These are phyloP conservation scores for Mormyrus proboscirostris DNA, from an alignment of 2,797 vertebrate genomes.

Conservation along the genomic window DNA sequence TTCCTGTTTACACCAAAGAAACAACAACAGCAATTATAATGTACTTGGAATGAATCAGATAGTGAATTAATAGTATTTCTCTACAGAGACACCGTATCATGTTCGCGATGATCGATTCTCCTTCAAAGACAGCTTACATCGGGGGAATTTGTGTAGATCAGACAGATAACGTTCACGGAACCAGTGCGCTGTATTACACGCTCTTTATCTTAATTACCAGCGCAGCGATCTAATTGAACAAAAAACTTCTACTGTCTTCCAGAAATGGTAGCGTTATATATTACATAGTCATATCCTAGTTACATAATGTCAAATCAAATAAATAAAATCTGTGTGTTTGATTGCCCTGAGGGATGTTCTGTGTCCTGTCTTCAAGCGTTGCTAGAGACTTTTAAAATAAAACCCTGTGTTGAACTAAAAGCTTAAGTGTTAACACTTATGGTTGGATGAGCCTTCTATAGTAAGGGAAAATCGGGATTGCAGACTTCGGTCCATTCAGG, in stretches of 20 bases:
- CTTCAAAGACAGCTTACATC: slow-evolving; percentile 8
- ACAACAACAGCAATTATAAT: neutral
- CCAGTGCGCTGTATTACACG: slow-evolving; percentile 20
- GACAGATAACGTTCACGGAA: neutral
- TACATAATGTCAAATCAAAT: neutral
- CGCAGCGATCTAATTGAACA: slow-evolving; percentile 22
- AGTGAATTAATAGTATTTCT: slow-evolving; percentile 16
- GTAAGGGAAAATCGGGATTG: neutral
- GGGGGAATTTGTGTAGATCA: neutral
- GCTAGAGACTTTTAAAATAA: neutral
- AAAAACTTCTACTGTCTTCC: slow-evolving; percentile 29
- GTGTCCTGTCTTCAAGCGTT: neutral
- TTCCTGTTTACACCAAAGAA: slow-evolving; percentile 7
- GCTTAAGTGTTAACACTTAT: neutral
- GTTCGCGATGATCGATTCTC: slow-evolving; percentile 22
- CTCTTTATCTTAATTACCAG: slow-evolving; percentile 31
- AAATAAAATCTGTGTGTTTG: neutral
- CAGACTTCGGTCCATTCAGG: neutral
- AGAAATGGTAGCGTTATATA: neutral
- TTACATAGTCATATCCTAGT: neutral
- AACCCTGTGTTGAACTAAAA: neutral
- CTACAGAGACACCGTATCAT: neutral
- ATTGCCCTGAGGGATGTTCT: neutral
- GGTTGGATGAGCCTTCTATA: neutral
- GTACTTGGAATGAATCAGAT: slow-evolving; percentile 22